Base-by-base conservation (phyloP, 2,888 invertebrate genomes). In the Oligia strigilis region DNA sequence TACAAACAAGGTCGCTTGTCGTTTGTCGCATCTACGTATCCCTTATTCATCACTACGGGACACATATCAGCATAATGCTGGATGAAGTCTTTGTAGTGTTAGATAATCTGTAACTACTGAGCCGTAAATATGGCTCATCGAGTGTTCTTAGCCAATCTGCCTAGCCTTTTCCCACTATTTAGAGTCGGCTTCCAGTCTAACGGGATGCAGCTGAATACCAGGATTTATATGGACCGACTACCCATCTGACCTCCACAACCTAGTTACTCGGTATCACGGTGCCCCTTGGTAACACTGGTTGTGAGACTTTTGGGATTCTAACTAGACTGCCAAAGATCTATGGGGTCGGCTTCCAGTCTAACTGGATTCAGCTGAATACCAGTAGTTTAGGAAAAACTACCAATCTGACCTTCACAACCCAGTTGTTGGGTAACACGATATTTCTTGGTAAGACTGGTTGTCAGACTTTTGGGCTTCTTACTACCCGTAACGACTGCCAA, bases 21-120 rank as follows among this genome's bases (percentile, higher is more conserved):
- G 65, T 55, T 66, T 75, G 75, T 70, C 77, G 77, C 67, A 75
- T 71, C 70, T 71, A 36, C 76, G 19, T 73, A 82, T 88, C 89
- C 83, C 89, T 87, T 87, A 87, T 89, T 88, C 89, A 89, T 81
- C 82, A 79, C 69, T 60, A n/a, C 8, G 83, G 83, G 52, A 60
- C 72, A 78, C 64, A 60, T 74, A 65, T 80, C 72, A 87, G 60
- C 82, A 81, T 85, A 87, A 87, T 72, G 40, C 72, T 43, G 19
- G 17, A n/a, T 72, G 62, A 4, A 14, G 14, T 0, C 17, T 23
- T 9, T 36, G 55, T 71, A 40, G 11, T 36, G 36, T 19, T 19
- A 29, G 29, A 62, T 62, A 17, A 64, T 64, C 8, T 64, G 17
- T 19, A 9, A 9, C 29, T 9, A 17, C 8, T 3, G 62, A 62